Evolutionary conservation across 2,797 vertebrate species (phyloP).

Genomic region (Acanthurus leucopareius): DNA sequence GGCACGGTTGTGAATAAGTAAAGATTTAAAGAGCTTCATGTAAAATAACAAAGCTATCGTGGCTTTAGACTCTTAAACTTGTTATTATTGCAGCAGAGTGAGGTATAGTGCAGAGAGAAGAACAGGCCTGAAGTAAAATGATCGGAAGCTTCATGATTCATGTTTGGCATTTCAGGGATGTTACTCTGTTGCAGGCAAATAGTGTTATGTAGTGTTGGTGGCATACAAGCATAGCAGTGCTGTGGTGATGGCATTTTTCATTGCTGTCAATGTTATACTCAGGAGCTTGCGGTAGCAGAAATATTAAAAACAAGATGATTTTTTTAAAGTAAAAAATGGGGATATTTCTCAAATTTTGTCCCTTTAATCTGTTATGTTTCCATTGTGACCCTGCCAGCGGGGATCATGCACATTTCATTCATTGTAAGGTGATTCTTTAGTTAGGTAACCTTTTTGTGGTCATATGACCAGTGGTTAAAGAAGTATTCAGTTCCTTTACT

Average conservation of each 20-base stretch:
- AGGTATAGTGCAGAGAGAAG: conserved; percentile 34
- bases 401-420: not conserved
- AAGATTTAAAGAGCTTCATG: conserved; percentile 22
- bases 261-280: conserved; percentile 29
- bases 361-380: conserved; percentile 7
- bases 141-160: conserved; percentile 58
- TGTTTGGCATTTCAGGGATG: conserved; percentile 64
- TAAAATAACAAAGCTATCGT: not conserved
- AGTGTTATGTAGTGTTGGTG: conserved; percentile 21
- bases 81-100: conserved; percentile 33
- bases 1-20: not conserved
- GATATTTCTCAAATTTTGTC: conserved; percentile 1
- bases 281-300: conserved; percentile 13
- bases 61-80: conserved; percentile 18
- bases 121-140: conserved; percentile 48
- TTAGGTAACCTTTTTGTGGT: not conserved
- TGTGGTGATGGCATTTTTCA: conserved; percentile 26
- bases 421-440: not conserved
- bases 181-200: conserved; percentile 13
- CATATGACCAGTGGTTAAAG: not conserved
- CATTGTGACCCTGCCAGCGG: conserved; percentile 9
- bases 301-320: conserved; percentile 26
- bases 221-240: conserved; percentile 23
- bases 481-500: no score
- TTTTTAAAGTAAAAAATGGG: not conserved